Conservation (phyloP, 2,888 invertebrate species). For the Bhutanitis thaidina region DNA sequence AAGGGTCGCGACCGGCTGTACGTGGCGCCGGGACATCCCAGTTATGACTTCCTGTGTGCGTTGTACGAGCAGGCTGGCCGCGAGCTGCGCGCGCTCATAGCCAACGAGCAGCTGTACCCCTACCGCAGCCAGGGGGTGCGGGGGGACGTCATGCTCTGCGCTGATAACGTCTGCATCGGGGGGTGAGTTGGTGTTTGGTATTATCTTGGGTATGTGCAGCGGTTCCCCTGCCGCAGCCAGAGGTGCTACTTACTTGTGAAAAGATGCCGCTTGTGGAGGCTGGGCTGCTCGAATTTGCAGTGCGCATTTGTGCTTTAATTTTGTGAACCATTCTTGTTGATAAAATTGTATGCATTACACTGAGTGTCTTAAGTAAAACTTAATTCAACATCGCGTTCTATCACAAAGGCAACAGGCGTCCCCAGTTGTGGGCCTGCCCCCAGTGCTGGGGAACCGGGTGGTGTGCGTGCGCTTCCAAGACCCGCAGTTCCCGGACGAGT, state of each 20-base stretch:
- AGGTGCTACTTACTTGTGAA: too few relatives aligned
- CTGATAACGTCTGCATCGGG: constrained; percentile 83
- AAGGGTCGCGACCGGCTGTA: constrained; percentile 95
- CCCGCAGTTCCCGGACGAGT: constrained; percentile 86
- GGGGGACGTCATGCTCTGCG: constrained; percentile 87
- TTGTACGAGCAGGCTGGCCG: constrained; percentile 77
- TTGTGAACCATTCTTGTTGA: too few relatives aligned
- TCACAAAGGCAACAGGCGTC: constrained; percentile 80
- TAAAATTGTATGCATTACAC: too few relatives aligned
- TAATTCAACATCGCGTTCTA: background rate
- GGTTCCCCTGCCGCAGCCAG: background rate
- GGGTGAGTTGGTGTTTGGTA: constrained; percentile 74
- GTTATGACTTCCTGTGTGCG: constrained; percentile 84
- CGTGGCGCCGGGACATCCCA: constrained; percentile 85
- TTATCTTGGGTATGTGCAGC: too few relatives aligned
- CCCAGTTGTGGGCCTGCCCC: constrained; percentile 85
- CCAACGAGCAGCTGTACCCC: constrained; percentile 80
- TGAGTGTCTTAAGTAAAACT: too few relatives aligned
- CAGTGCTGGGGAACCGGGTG: constrained; percentile 79
- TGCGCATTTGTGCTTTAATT: too few relatives aligned
- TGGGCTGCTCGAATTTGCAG: too few relatives aligned
- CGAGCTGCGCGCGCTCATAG: constrained; percentile 57
- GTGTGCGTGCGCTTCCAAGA: constrained; percentile 87
- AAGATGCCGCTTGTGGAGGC: too few relatives aligned
- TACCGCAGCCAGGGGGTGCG: constrained; percentile 89